Percentiles rank a stretch among this genome's conserved stretches.
Conservation (phyloP, 2,888 invertebrate species). For the Epistrophe grossulariae region DNA sequence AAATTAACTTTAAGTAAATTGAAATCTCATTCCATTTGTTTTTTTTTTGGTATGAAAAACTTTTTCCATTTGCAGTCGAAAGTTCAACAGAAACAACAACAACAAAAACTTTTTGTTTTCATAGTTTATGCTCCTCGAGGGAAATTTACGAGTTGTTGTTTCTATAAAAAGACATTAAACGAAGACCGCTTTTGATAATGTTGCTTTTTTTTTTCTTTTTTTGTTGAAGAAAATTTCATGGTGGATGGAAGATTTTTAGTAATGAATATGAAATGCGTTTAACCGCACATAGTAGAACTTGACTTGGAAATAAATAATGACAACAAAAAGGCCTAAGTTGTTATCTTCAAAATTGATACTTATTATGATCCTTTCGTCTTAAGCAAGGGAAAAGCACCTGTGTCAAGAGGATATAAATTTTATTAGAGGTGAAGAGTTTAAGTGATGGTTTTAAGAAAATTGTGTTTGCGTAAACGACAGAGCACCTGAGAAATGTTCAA, state of each 20-base stretch:
- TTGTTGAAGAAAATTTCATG: conserved; percentile 17
- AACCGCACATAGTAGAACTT: conserved; percentile 8
- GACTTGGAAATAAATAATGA: conserved; percentile 28
- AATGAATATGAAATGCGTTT: conserved; percentile 72
- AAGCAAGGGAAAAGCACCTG: conserved; percentile 43
- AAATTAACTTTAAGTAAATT: conserved; percentile 70
- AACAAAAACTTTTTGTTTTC: conserved; percentile 65
- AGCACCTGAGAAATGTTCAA: neutral
- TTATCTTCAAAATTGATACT: conserved; percentile 32
- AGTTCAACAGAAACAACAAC: conserved; percentile 4
- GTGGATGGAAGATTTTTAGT: conserved; percentile 48
- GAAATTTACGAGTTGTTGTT: conserved; percentile 66
- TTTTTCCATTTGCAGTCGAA: conserved; percentile 65
- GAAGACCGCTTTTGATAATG: conserved; percentile 20
- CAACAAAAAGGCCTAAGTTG: conserved; percentile 39
- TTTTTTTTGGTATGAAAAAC: conserved; percentile 31
- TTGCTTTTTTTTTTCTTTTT: conserved; percentile 15
- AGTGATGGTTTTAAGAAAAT: conserved; percentile 36
- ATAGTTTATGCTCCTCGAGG: conserved; percentile 76
- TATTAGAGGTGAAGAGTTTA: conserved; percentile 68
- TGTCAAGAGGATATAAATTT: conserved; percentile 7
- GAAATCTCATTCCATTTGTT: conserved; percentile 65
- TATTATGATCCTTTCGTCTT: conserved; percentile 45
- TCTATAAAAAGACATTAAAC: conserved; percentile 27
- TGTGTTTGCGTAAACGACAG: neutral